Base-by-base conservation (phyloP, 37 sponge, comb jelly and placozoan species). In the Mnemiopsis leidyi region DNA sequence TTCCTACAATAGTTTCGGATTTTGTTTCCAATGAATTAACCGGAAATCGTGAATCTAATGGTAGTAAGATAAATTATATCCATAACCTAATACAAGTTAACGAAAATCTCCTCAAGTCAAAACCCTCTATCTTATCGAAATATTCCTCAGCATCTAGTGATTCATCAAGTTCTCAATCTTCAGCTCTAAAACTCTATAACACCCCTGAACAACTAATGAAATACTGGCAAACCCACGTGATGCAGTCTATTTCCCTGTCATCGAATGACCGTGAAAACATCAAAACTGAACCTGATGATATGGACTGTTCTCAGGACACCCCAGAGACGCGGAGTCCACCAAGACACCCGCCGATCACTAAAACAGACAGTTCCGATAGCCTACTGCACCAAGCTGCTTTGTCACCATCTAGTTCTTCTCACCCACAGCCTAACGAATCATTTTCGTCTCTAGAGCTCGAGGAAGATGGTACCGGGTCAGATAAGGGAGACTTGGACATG, bases 51-150 rank as follows among this genome's bases (percentile, higher is more conserved):
- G 90, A 85, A 5, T 26, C 61, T 26, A 85, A 85, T 38, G 90
- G 90, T 24, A 85, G 36, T 37, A 28, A 35, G 25, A 37, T 37
- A 28, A 85, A 33, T 28, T 85, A 85, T 26, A 85, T 85, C 26
- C 40, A 85, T 29, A 85, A 85, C 48, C 48, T 85, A 1, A 85
- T 85, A 16, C 90, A 85, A 39, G 90, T 85, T 13, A 85, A 85
- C 36, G 90, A 85, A 40, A 85, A 85, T 39, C 90, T 85, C 24
- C 90, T 85, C 7, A 85, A 85, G 25, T 85, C 61, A 40, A 85
- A 40, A 37, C 90, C 90, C 3, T 18, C 36, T 0, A 85, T 85
- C 20, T 61, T 85, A 0, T 40, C 61, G 2, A 85, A 85, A 26
- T 85, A 40, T 39, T 40, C 61, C 0, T 85, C 90, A 13, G 61